Percentiles rank a stretch among this genome's conserved stretches.
Conservation (phyloP, 2,113 vertebrate genomes). For the Catharus bicknelli region DNA sequence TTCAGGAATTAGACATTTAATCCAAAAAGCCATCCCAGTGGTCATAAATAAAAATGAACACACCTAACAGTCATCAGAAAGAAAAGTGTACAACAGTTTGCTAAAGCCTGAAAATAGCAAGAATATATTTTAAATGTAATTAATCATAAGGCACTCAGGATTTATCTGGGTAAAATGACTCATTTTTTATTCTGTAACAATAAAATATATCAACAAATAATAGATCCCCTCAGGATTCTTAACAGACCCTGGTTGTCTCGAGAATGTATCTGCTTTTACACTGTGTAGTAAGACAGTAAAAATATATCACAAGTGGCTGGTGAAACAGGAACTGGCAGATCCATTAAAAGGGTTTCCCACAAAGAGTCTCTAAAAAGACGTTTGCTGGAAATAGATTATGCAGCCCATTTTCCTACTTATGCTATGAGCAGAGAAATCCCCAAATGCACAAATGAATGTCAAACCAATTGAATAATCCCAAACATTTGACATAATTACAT, state of each 20-base stretch:
- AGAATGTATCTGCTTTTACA: neutral
- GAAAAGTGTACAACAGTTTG: neutral
- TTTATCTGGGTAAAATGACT: neutral
- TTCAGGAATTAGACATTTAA: neutral
- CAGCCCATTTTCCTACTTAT: slow-evolving; percentile 6
- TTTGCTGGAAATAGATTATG: slow-evolving; percentile 27
- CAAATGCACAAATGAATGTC: slow-evolving; percentile 2
- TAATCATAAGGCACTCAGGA: neutral
- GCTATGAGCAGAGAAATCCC: slow-evolving; percentile 3
- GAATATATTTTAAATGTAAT: neutral
- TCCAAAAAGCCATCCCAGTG: neutral
- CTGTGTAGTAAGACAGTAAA: neutral
- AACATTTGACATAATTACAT: slow-evolving; percentile 22
- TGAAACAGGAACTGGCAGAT: slow-evolving; percentile 14
- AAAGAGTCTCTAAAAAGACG: slow-evolving; percentile 1
- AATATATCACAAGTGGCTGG: neutral
- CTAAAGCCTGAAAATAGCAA: neutral
- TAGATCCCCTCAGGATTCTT: neutral
- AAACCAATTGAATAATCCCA: slow-evolving; percentile 5
- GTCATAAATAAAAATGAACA: neutral
- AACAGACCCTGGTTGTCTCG: neutral
- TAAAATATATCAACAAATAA: neutral
- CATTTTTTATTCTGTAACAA: neutral
- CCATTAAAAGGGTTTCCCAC: slow-evolving; percentile 1
- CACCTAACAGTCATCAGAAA: neutral